Conservation (phyloP, 2,888 invertebrate species). For the Cheilosia grossa region DNA sequence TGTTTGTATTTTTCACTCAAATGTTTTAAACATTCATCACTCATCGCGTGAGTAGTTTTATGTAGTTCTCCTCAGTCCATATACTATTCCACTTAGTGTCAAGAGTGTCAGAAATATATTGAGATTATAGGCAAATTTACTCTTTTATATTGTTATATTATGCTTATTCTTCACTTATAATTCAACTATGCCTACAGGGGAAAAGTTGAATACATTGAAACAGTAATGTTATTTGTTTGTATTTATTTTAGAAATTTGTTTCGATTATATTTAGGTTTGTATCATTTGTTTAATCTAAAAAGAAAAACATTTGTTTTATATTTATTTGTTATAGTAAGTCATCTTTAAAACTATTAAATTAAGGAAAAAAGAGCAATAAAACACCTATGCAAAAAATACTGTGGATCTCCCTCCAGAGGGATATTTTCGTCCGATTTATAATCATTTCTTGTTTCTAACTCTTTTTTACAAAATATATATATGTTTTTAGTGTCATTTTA, state of each 20-base stretch:
- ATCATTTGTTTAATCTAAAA: constrained; percentile 52
- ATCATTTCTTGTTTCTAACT: constrained; percentile 53
- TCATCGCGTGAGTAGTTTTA: background rate
- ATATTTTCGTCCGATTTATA: constrained; percentile 58
- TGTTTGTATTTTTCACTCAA: constrained; percentile 6
- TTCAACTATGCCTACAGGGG: constrained; percentile 42
- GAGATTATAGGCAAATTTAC: constrained; percentile 44
- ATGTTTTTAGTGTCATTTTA: constrained; percentile 47
- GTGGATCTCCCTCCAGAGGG: constrained; percentile 66
- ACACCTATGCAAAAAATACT: constrained; percentile 71
- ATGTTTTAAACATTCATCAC: constrained; percentile 32
- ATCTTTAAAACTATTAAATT: constrained; percentile 61
- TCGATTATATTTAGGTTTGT: constrained; percentile 35
- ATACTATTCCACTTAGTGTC: constrained; percentile 36
- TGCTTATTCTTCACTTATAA: constrained; percentile 15
- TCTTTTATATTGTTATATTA: constrained; percentile 17
- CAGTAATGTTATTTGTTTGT: constrained; percentile 14
- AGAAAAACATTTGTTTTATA: constrained; percentile 34
- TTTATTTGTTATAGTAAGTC: constrained; percentile 22
- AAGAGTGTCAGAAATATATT: constrained; percentile 35
- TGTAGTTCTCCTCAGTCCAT: constrained; percentile 13
- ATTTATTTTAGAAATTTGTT: constrained; percentile 40
- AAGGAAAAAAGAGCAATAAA: constrained; percentile 51
- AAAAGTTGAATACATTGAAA: constrained; percentile 53
- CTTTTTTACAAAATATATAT: constrained; percentile 69